Conservation (phyloP, 1,140 invertebrate genomes). For the Eumaeus atala region DNA sequence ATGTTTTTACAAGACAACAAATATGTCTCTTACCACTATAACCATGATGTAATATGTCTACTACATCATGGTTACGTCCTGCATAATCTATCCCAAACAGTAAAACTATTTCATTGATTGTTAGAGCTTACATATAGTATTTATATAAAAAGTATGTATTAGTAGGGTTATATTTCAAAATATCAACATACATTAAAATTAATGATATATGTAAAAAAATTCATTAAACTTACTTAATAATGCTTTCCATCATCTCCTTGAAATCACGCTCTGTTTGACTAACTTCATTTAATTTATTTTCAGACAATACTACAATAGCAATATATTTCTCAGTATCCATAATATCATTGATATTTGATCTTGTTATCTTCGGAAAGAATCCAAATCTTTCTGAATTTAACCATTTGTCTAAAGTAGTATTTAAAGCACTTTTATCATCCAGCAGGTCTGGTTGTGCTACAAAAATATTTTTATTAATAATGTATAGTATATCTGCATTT, state of each 20-base stretch:
- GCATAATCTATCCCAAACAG: too few species aligned
- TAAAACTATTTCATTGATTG: too few species aligned
- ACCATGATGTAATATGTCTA: too few species aligned
- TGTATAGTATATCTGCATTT: too few species aligned
- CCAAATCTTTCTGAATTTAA: slow-evolving; percentile 93
- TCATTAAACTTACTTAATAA: slow-evolving; percentile 75
- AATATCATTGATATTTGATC: slow-evolving; percentile 88
- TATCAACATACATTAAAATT: background rate
- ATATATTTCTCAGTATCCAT: slow-evolving; percentile 90
- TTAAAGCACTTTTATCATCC: slow-evolving; percentile 74
- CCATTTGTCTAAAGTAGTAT: slow-evolving; percentile 86
- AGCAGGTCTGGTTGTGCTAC: slow-evolving; percentile 64
- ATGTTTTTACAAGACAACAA: too few species aligned
- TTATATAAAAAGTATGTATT: too few species aligned
- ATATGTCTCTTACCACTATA: too few species aligned
- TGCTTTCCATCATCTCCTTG: slow-evolving; percentile 87
- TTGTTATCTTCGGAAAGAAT: slow-evolving; percentile 90
- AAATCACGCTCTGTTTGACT: slow-evolving; percentile 88
- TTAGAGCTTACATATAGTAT: too few species aligned
- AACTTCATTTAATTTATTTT: slow-evolving; percentile 89
- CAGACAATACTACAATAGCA: slow-evolving; percentile 89
- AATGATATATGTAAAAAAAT: slow-evolving; percentile 9
- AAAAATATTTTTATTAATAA: too few species aligned
- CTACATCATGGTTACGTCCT: too few species aligned
- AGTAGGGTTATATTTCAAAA: too few species aligned